Conservation (phyloP, 2,797 vertebrate genomes). For the Helicolenus hilgendorfi region DNA sequence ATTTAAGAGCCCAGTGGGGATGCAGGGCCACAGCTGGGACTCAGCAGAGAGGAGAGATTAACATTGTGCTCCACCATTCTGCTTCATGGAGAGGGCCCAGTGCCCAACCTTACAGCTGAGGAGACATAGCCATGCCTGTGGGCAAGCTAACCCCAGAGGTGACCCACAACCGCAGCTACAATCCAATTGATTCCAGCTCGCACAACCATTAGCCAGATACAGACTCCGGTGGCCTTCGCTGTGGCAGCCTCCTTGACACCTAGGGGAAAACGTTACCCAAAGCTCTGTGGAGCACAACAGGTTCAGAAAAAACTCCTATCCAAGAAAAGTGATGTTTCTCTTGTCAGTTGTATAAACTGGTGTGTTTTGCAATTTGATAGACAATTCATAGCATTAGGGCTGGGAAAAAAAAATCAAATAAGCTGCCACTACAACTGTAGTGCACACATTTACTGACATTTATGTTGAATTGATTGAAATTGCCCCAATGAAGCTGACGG, state of each 20-base stretch:
- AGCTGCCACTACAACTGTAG: too few species aligned
- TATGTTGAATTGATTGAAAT: too few species aligned
- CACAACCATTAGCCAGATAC: constrained; percentile 48
- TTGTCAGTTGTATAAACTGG: constrained; percentile 5
- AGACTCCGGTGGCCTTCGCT: constrained; percentile 46
- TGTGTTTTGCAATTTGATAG: not conserved
- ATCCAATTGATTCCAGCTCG: constrained; percentile 64
- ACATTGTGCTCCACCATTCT: constrained; percentile 69
- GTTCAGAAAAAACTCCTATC: not conserved
- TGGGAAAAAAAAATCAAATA: not conserved
- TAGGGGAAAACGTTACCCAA: constrained; percentile 55
- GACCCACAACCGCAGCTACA: constrained; percentile 53
- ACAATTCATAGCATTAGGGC: not conserved
- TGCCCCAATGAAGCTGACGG: too few species aligned
- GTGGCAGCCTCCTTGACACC: constrained; percentile 47
- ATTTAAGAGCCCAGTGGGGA: constrained; percentile 59
- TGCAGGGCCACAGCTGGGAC: constrained; percentile 75
- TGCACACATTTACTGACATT: too few species aligned
- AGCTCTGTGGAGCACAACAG: constrained; percentile 11
- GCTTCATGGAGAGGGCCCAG: constrained; percentile 67
- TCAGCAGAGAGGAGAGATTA: constrained; percentile 75
- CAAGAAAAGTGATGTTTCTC: not conserved
- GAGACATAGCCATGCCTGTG: constrained; percentile 66
- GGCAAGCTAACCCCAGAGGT: constrained; percentile 71
- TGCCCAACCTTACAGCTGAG: constrained; percentile 76